Base-by-base conservation (phyloP, 2,888 invertebrate species). In the Hoplodrina ambigua region DNA sequence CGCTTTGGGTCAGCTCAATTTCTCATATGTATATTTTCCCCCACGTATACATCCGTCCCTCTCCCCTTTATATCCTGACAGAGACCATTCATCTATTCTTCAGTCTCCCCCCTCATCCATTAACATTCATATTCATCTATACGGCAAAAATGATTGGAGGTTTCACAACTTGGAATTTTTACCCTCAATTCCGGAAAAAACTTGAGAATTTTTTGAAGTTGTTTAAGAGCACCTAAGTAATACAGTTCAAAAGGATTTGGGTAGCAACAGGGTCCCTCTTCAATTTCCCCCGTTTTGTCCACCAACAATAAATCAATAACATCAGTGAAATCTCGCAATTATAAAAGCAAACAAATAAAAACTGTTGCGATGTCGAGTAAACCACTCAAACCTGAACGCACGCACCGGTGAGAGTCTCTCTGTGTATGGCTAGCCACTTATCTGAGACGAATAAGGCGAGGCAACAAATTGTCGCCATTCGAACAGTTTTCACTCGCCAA, bases 391-490 rank as follows among this genome's bases (percentile, higher is more conserved):
- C 82, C 74, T 75, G 79, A 79, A 68, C 44, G 57, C 70, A 63
- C 61, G 69, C 13, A 41, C 41, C 41, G 71, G 82, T 75, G 83
- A 83, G 83, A 82, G 82, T 82, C 64, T 46, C 57, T 69, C 83
- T 76, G 25, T 82, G 83, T 84, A 88, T 78, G 86, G 88, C 60
- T 66, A 80, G 78, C 69, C 80, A 86, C 83, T 86, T 85, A 84
- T 75, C 78, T 69, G 58, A 49, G 62, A 66, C 85, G n/a, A 85
- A 86, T 82, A 89, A 77, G 87, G 89, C 46, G 57, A 77, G 60
- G 57, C 75, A 81, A 79, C 85, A 87, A 87, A 88, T 88, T 83
- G 81, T 85, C 80, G 69, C 66, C 70, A 64, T 67, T 81, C 76
- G 73, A 79, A 69, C 65, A 52, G 63, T 86, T 90, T 88, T 88